These are phyloP conservation scores for Thalassoma bifasciatum DNA, from an alignment of 2,113 vertebrate genomes.

Conservation along the genomic window DNA sequence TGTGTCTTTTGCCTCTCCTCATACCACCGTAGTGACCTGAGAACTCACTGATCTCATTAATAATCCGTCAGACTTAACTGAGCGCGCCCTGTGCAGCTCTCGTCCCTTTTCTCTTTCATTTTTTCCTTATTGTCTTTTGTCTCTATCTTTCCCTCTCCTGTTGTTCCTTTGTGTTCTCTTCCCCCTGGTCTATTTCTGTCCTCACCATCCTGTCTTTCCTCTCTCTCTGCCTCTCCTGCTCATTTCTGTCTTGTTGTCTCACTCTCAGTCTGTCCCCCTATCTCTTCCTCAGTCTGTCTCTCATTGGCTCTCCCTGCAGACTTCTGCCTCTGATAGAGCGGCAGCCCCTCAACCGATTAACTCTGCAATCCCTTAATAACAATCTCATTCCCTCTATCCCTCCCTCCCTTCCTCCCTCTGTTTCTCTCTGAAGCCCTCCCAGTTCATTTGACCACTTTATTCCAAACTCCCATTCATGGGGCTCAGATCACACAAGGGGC, in stretches of 20 bases:
- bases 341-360: conserved; percentile 83
- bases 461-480: conserved; percentile 79
- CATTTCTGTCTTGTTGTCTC: conserved; percentile 10
- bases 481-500: conserved; percentile 83
- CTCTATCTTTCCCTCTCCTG: conserved; percentile 36
- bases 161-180: conserved; percentile 62
- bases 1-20: conserved; percentile 29
- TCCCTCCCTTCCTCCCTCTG: conserved; percentile 53
- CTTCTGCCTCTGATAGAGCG: conserved; percentile 69
- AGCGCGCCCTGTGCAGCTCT: conserved; percentile 45
- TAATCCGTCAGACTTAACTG: conserved; percentile 78
- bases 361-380: conserved; percentile 85
- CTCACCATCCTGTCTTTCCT: conserved; percentile 44
- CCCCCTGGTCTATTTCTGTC: conserved; percentile 48
- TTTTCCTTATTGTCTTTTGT: conserved; percentile 61
- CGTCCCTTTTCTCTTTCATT: conserved; percentile 20
- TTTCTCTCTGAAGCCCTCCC: conserved; percentile 76
- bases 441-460: conserved; percentile 86
- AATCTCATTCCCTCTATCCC: conserved; percentile 79
- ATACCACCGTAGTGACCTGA: conserved; percentile 59
- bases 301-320: conserved; percentile 65
- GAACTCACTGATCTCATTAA: conserved; percentile 77
- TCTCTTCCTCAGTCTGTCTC: conserved; percentile 61
- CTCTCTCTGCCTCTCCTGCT: conserved; percentile 10
- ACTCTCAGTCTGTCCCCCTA: conserved; percentile 27